Evolutionary conservation across 1,140 invertebrate genomes (phyloP).

Genomic region (Sminthurinus signatus): DNA sequence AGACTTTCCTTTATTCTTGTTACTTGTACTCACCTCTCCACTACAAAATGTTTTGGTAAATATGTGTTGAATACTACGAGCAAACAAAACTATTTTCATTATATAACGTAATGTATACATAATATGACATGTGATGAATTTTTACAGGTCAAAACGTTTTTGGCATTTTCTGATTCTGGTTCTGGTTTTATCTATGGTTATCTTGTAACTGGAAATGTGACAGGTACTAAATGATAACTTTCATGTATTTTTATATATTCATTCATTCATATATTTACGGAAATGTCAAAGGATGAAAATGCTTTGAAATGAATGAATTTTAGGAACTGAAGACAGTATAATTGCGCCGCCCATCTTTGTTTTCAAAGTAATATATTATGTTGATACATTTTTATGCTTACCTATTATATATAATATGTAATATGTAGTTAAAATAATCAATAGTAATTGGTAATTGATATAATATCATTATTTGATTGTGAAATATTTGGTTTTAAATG

Average conservation of each 20-base stretch:
- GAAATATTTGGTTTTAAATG: too few species aligned
- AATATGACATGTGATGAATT: too few species aligned
- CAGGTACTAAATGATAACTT: neutral
- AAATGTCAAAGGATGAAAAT: neutral
- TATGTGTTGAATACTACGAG: neutral
- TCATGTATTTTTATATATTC: slow-evolving; percentile 49
- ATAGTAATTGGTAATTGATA: neutral
- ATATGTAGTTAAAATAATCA: too few species aligned
- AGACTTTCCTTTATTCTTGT: too few species aligned
- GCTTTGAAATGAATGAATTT: neutral
- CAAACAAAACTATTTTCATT: neutral
- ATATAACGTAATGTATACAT: neutral
- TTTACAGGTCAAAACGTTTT: slow-evolving; percentile 59
- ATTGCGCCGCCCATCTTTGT: neutral
- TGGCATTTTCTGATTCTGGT: slow-evolving; percentile 69
- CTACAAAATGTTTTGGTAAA: neutral
- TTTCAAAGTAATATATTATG: neutral
- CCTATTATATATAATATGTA: too few species aligned
- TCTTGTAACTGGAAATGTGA: slow-evolving; percentile 14
- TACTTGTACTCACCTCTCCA: too few species aligned
- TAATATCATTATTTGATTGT: neutral
- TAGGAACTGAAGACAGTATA: neutral
- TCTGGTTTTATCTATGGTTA: slow-evolving; percentile 80
- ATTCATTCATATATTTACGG: slow-evolving; percentile 59
- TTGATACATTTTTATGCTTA: neutral